Conservation (phyloP, 2,888 invertebrate genomes). For the Tipula vernalis region DNA sequence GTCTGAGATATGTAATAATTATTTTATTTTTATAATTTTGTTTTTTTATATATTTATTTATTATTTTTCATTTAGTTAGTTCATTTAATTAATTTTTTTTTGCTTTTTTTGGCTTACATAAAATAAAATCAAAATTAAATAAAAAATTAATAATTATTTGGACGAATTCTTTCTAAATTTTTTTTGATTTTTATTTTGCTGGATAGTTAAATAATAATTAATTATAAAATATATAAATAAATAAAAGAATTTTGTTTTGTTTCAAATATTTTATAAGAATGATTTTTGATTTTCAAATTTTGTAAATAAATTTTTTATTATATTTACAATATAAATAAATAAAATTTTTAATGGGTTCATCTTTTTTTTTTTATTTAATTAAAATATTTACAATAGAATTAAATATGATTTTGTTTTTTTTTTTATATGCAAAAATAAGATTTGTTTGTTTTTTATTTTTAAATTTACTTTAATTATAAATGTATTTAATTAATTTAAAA, state of each 20-base stretch:
- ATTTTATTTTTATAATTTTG: neutral
- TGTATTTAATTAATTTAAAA: neutral
- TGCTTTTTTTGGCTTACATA: neutral
- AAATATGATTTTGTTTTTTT: neutral
- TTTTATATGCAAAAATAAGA: constrained; percentile 1
- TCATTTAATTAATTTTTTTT: too few relatives aligned
- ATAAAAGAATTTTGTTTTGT: neutral
- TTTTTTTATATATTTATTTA: neutral
- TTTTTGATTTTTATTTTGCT: neutral
- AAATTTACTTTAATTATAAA: neutral
- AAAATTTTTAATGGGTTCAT: neutral
- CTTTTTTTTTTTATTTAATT: neutral
- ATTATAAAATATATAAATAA: neutral
- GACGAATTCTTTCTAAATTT: too few relatives aligned
- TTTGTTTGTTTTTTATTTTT: neutral
- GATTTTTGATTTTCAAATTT: neutral
- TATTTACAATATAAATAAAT: neutral
- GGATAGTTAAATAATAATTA: neutral
- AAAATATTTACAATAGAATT: neutral
- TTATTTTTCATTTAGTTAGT: neutral
- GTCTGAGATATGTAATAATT: neutral
- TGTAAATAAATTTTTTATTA: neutral
- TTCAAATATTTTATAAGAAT: too few relatives aligned
- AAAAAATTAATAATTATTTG: too few relatives aligned
- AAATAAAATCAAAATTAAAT: neutral